These are phyloP conservation scores for Propithecus perrieri DNA, from an alignment of 2,797 vertebrate genomes.

Conservation along the genomic window DNA sequence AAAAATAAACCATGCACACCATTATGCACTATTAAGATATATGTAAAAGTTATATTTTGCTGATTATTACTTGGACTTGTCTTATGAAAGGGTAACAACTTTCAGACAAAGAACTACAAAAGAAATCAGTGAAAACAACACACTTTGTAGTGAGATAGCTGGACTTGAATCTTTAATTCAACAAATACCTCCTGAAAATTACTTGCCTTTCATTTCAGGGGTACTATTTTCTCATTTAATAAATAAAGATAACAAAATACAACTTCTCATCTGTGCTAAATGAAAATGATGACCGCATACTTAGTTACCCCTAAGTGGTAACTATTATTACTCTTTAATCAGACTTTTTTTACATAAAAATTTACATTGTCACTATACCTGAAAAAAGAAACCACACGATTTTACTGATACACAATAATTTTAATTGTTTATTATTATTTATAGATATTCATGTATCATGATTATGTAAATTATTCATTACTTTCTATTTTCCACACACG, in stretches of 20 bases:
- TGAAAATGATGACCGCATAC: not conserved
- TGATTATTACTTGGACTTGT: not conserved
- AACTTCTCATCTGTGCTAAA: not conserved
- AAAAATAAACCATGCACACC: not conserved
- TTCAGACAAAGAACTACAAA: not conserved
- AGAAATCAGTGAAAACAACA: not conserved
- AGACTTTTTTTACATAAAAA: not conserved
- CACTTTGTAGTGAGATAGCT: not conserved
- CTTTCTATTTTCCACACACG: not conserved
- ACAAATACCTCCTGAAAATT: not conserved
- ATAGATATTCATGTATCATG: not conserved
- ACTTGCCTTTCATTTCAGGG: not conserved
- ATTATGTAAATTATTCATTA: not conserved
- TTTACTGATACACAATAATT: not conserved
- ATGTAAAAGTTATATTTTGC: not conserved
- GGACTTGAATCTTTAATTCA: not conserved
- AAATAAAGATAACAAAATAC: not conserved
- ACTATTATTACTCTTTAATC: not conserved
- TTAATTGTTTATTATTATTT: not conserved
- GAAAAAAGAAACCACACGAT: not conserved
- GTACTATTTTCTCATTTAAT: not conserved
- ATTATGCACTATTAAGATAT: not conserved
- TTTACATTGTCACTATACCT: not conserved
- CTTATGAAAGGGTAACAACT: not conserved
- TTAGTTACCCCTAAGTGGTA: not conserved